Evolutionary conservation across 2,888 invertebrate species (phyloP), one percentile per base, ranked within the genome.

Genomic region (Troides helena): DNA sequence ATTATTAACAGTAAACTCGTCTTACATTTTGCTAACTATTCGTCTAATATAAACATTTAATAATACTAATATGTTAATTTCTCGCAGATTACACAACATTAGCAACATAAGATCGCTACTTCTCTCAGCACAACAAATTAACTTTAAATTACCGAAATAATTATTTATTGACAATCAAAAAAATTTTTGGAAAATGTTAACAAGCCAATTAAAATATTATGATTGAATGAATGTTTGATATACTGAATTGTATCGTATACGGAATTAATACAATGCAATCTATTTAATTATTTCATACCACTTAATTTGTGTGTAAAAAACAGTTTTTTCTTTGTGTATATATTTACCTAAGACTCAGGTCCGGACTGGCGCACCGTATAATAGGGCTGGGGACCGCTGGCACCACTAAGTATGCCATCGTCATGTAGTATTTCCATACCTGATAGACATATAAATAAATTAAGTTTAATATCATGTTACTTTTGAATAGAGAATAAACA

Each of bases 381-480:
- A 98, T 95, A 0, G 97, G 96, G 82, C 96, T 96, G 0, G 97
- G 96, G 72, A 97, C 96, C 36, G 98, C 97, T 17, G 99, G 99
- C 7, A 99, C 98, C 62, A 99, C 96, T 67, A 98, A 95, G 92
- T 99, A 99, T 10, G 98, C 98, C 93, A 99, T 97, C 21, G 98
- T 97, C 78, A 99, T 95, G 89, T 99, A 99, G 92, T 99, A 99
- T 84, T 98, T 97, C 99, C 99, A 99, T 36, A 99, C 95, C 88
- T 89, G 76, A 7, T 66, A 53, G 14, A 14, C 21, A 61, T 21
- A 46, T 3, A 57, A 14, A 62, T 63, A 50, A 58, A 46, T 53
- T 18, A 53, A n/a, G n/a, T 53, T 53, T n/a, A n/a, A n/a, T 4
- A 60, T 60, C 57, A 23, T 10, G 1, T 14, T 4, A 58, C 1